Percentiles rank a stretch among this genome's conserved stretches.
phyloP scores from a whole-genome alignment of 2,113 vertebrate species.

The Crypturellus undulatus region DNA sequence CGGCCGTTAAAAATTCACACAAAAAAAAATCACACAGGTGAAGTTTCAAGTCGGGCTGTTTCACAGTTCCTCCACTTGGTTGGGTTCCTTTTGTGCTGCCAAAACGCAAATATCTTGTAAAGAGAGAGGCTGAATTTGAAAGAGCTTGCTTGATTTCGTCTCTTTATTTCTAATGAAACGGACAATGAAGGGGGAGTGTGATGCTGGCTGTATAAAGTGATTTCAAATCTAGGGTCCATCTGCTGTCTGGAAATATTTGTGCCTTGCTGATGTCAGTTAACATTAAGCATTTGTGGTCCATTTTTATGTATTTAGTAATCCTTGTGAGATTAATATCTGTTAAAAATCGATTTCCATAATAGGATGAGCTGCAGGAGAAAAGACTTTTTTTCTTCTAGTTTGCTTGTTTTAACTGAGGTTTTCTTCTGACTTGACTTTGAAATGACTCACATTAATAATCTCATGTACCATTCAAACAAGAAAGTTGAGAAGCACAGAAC shows the following conservation, averaged over 20 bases:
- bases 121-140: background rate
- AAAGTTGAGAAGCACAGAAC: background rate
- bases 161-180: background rate
- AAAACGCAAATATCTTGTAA: background rate
- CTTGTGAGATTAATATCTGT: background rate
- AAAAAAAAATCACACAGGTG: background rate
- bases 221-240: background rate
- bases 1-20: background rate
- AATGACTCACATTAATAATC: background rate
- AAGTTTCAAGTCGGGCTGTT: background rate
- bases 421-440: background rate
- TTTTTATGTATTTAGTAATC: background rate
- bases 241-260: background rate
- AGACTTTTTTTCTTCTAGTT: background rate
- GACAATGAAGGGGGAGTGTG: background rate
- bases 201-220: background rate
- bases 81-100: background rate
- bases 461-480: background rate
- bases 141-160: no score
- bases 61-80: background rate
- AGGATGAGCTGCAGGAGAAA: background rate
- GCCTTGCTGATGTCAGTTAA: background rate
- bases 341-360: rapidly evolving
- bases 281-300: background rate
- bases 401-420: background rate